A percentile compares a stretch with the other conserved stretches of the same genome.
Evolutionary conservation across 2,888 invertebrate genomes (phyloP).

Genomic region (Drosophila cognata): DNA sequence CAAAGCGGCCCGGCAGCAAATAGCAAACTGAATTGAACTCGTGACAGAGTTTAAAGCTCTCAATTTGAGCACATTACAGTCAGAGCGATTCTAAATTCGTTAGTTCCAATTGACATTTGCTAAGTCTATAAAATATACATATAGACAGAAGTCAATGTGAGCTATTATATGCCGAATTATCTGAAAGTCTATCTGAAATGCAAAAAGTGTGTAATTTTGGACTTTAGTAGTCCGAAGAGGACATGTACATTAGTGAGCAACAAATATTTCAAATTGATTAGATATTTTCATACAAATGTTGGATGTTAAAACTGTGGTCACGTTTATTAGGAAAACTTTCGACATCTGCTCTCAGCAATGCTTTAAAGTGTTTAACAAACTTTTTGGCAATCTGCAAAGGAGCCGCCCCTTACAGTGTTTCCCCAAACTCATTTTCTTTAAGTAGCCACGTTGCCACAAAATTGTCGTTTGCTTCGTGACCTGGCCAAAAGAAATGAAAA

Average conservation of each 20-base stretch:
- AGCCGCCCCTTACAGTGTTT: slow-evolving; percentile 21
- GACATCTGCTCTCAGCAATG: background rate
- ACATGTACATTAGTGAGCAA: background rate
- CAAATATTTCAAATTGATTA: background rate
- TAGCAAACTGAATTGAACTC: slow-evolving; percentile 32
- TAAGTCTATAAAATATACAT: slow-evolving; percentile 1
- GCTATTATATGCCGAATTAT: background rate
- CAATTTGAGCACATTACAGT: background rate
- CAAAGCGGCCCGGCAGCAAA: slow-evolving; percentile 22
- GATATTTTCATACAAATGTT: background rate
- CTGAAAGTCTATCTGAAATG: background rate
- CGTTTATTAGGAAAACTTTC: background rate
- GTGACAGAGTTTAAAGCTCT: slow-evolving; percentile 24
- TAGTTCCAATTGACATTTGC: background rate
- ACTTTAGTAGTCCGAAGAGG: background rate
- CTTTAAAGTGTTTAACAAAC: slow-evolving; percentile 13
- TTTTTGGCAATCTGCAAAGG: background rate
- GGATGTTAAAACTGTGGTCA: background rate
- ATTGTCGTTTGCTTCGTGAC: slow-evolving; percentile 7
- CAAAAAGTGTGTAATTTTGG: background rate
- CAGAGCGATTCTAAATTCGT: background rate
- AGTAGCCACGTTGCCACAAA: slow-evolving; percentile 13
- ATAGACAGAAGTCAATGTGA: background rate
- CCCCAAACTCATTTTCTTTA: slow-evolving; percentile 47
- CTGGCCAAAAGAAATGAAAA: slow-evolving; percentile 24